Base-by-base conservation (phyloP, 2,113 vertebrate genomes). In the Anser cygnoides region DNA sequence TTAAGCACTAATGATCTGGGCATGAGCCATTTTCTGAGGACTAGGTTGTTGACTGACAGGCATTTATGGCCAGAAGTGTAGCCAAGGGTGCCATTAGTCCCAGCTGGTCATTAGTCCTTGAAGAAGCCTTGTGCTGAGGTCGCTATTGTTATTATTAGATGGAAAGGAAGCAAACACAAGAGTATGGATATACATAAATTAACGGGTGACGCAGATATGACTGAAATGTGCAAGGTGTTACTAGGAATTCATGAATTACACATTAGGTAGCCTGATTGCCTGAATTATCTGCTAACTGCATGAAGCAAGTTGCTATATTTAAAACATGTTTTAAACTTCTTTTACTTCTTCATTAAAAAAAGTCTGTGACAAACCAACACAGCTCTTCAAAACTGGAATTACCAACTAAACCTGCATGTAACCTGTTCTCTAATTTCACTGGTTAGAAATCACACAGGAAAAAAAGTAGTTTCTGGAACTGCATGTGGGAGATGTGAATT, bases 81-180 rank as follows among this genome's bases (percentile, higher is more conserved):
- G 86, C 90, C 86, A 75, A 97, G 89, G 95, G 90, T 94, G 54
- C 77, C n/a, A 89, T 97, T 96, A 96, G 90, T 79, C 89, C 50
- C 86, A 96, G 84, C 86, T 93, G 89, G 84, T 89, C 93, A 96
- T 96, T 93, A 96, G 84, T 94, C 62, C 89, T 77, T n/a, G 31
- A 79, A 80, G 93, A 93, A 35, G 41, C 62, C 66, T 89, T 87
- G 37, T 54, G 25, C 62, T 89, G 84, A 50, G 29, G 68, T 94
- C 5, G 0, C 67, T 44, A 10, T 17, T 77, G 78, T 29, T 82
- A 20, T 72, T 58, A 49, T 66, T 61, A 71, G 25, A 73, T 8
- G 65, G 92, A 94, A 96, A 93, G 54, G 67, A 77, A 93, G 43
- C 11, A 85, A 89, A 90, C 33, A 68, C 4, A 12, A 5, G 73